Evolutionary conservation across 2,113 vertebrate genomes (phyloP).

Genomic region (Motacilla alba): DNA sequence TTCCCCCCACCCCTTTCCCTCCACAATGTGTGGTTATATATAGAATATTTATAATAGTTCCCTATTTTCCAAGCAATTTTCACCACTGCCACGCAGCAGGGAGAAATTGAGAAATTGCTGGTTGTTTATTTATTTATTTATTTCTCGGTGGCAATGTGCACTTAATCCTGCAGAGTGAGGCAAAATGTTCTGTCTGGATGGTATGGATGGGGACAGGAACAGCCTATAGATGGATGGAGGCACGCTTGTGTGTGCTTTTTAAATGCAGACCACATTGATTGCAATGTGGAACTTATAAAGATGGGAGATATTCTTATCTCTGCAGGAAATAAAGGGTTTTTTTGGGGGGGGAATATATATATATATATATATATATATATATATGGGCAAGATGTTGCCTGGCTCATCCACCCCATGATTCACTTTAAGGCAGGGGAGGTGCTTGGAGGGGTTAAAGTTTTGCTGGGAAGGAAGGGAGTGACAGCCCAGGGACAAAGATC

Average conservation of each 20-base stretch:
- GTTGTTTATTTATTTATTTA: slow-evolving; percentile 60
- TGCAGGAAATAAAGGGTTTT: slow-evolving; percentile 49
- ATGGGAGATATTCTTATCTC: slow-evolving; percentile 56
- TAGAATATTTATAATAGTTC: slow-evolving; percentile 49
- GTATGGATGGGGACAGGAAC: neutral
- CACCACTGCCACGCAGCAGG: slow-evolving; percentile 47
- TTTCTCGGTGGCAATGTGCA: slow-evolving; percentile 17
- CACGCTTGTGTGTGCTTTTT: neutral
- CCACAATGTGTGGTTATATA: slow-evolving; percentile 14
- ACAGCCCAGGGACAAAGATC: neutral
- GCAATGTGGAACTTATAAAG: slow-evolving; percentile 55
- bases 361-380: neutral
- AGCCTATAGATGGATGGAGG: neutral
- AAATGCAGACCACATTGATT: slow-evolving; percentile 44
- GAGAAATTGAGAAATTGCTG: slow-evolving; percentile 61
- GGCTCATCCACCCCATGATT: neutral
- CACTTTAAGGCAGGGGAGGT: neutral
- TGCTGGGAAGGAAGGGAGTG: neutral
- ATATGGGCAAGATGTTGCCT: neutral
- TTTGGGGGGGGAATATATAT: neutral
- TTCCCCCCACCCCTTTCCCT: neutral
- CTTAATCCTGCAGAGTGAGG: slow-evolving; percentile 28
- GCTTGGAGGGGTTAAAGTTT: neutral
- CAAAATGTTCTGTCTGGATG: neutral
- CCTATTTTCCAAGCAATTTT: slow-evolving; percentile 54